Base-by-base conservation (phyloP, 2,888 invertebrate genomes). In the Amiota minor region DNA sequence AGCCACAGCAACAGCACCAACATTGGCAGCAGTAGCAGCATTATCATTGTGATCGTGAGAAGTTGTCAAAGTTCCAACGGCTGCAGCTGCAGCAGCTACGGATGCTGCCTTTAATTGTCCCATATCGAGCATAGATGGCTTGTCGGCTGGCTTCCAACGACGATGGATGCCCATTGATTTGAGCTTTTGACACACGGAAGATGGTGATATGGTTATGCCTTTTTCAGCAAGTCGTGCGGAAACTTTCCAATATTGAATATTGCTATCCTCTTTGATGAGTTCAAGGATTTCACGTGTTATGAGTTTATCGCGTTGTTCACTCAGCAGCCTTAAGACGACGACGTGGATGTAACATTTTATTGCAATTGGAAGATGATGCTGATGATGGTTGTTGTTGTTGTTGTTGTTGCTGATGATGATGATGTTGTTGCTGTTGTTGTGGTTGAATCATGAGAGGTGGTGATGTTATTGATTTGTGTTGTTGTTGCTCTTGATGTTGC, bases 91-190 rank as follows among this genome's bases (percentile, higher is more conserved):
- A 4, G 79, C 81, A 9, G 77, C 78, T n/a, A 73, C 80, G 1
- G 79, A 78, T 16, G 78, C 80, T 14, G 80, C 83, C 61, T 89
- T 89, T 11, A 89, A 74, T 50, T 87, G 88, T 10, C 84, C 87
- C 18, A 89, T 86, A 50, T 88, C 87, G 71, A 88, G 71, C 80
- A 87, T 83, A 2, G 89, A 88, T 0, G 89, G 89, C 73, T 89
- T 89, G 50, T 89, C 89, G 74, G 89, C 89, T 3, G 89, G 89
- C 80, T 89, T 89, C 88, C 88, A 89, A 56, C 89, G 88, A 2
- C 89, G 81, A 77, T 89, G 89, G 55, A 89, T 89, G 68, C 89
- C 89, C 85, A 89, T 86, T n/a, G 89, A 86, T 77, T 89, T 89
- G 62, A 89, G 80, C 74, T 89, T 89, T 74, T 89, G 90, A 74